Base-by-base conservation (phyloP, 1,140 invertebrate species). In the Drosophila bifasciata region DNA sequence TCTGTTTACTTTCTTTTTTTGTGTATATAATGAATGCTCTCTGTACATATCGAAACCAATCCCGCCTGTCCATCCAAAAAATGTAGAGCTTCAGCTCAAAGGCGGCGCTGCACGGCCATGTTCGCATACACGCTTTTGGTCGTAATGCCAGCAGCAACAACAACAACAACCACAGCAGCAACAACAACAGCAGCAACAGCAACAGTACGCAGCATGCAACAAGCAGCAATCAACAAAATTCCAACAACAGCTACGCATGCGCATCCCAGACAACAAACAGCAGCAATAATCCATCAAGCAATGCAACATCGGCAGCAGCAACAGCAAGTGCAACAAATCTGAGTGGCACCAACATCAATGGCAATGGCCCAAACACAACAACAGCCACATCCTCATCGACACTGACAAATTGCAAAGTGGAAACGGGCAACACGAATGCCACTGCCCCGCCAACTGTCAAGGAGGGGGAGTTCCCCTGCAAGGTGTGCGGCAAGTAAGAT, bases 401-500 rank as follows among this genome's bases (percentile, higher is more conserved):
- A 15, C 40, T 62, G 19, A 50, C 36, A 59, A 8, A 51, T 4
- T 15, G 55, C 36, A 76, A 68, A 51, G 2, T 44, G 74, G 71
- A 76, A 13, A 13, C 44, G 44, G 51, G 21, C 49, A 49, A 41
- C 43, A 28, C 9, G 28, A 67, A 50, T 43, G 8, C 40, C 51
- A 60, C 55, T 28, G 23, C 25, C 32, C 56, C 69, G 46, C 74
- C 32, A 63, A 58, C 53, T 32, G 64, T 76, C 77, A 89, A 90
- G 74, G 86, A 91, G 44, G 94, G 94, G 88, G 94, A 95, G 91
- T 95, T 96, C 93, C 97, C 97, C 86, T 99, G 98, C 95, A 98
- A 97, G 94, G 96, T 98, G 92, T 99, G 98, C 95, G 97, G 97
- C 94, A 98, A 98, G 97, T 98, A 96, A 96, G 97, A 97, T 93